A percentile compares a stretch with the other conserved stretches of the same genome.
These are phyloP conservation scores for Protobothrops flavoviridis DNA, from an alignment of 2,113 vertebrate genomes.

Conservation along the genomic window DNA sequence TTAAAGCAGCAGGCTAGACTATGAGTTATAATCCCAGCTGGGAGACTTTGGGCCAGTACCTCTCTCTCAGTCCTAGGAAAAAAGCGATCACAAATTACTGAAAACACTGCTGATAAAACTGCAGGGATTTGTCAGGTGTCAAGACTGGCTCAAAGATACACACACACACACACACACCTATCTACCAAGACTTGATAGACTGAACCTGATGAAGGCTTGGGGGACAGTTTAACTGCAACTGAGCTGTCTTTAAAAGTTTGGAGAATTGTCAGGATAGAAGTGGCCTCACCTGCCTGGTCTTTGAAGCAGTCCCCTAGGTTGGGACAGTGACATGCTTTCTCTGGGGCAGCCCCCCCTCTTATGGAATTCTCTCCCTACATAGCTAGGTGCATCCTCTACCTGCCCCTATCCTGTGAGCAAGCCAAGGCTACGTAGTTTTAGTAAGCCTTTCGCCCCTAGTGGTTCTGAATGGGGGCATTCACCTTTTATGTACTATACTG, in stretches of 20 bases:
- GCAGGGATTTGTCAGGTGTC: not conserved
- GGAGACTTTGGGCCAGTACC: not conserved
- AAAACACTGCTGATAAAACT: not conserved
- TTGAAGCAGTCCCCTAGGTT: not conserved
- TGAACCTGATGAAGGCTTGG: not conserved
- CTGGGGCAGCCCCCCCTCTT: not conserved
- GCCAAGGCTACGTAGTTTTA: not conserved
- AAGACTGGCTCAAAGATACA: not conserved
- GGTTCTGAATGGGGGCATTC: not conserved
- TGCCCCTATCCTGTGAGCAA: not conserved
- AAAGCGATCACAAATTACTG: not conserved
- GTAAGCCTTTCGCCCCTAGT: not conserved
- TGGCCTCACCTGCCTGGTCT: not conserved
- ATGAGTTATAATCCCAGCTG: not conserved
- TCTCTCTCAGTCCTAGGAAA: not conserved
- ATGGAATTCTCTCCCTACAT: not conserved
- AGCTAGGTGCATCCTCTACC: not conserved
- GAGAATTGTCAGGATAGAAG: not conserved
- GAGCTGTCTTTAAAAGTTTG: not conserved
- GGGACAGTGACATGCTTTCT: not conserved
- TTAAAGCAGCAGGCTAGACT: not conserved
- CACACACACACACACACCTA: not conserved
- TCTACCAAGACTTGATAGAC: not conserved
- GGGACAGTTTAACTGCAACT: not conserved
- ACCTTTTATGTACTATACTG: not conserved